phyloP scores from a whole-genome alignment of 2,797 vertebrate genomes.

The Luscinia megarhynchos region DNA sequence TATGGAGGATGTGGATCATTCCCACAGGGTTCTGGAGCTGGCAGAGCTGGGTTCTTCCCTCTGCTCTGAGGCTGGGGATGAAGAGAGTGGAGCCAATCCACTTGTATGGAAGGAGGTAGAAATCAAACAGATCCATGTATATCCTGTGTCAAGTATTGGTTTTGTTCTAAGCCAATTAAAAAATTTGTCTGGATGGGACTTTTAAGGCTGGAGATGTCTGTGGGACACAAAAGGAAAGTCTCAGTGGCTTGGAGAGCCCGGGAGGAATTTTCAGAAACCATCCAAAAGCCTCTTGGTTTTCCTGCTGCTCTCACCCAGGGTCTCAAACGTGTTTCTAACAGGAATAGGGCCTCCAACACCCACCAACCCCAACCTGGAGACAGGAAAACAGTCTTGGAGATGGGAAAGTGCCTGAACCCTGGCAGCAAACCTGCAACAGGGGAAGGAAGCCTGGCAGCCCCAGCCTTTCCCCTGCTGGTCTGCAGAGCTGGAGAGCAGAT shows the following conservation, averaged over 20 bases:
- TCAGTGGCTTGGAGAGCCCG: neutral
- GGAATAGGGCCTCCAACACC: neutral
- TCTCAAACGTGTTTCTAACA: neutral
- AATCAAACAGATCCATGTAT: neutral
- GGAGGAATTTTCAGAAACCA: neutral
- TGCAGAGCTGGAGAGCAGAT: fast-evolving
- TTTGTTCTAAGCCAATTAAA: neutral
- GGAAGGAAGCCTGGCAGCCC: neutral
- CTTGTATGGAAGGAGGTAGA: neutral
- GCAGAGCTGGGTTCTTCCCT: neutral
- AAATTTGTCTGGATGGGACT: neutral
- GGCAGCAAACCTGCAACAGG: neutral
- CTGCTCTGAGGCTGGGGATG: neutral
- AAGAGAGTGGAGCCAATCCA: neutral
- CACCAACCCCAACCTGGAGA: neutral
- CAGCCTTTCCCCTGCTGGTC: neutral
- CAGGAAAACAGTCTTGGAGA: neutral
- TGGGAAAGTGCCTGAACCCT: neutral
- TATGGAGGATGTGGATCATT: neutral
- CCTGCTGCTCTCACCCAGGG: neutral
- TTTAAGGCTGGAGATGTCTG: neutral
- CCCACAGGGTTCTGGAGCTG: neutral
- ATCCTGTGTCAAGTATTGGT: neutral
- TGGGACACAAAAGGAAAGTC: neutral
- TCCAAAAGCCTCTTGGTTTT: neutral